phyloP scores from a whole-genome alignment of 2,113 vertebrate genomes.

The Meriones unguiculatus region DNA sequence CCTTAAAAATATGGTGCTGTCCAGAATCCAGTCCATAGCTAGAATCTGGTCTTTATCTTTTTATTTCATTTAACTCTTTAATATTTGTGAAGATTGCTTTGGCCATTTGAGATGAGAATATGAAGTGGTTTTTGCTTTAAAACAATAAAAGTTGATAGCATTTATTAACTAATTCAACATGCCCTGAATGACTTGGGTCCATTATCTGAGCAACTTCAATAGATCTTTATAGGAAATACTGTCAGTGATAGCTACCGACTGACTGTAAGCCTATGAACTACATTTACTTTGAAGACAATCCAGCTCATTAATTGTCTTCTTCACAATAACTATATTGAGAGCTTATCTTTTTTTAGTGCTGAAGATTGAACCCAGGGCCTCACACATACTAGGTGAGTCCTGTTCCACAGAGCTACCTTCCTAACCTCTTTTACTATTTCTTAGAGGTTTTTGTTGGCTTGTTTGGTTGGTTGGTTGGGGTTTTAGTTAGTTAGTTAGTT shows the following conservation, averaged over 20 bases:
- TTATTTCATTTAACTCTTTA: constrained; percentile 23
- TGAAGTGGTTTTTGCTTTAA: neutral
- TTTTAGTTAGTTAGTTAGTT: too few relatives aligned
- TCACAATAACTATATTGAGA: neutral
- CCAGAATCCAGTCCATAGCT: neutral
- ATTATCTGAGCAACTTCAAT: neutral
- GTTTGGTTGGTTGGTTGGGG: neutral
- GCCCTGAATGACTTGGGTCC: neutral
- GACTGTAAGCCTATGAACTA: neutral
- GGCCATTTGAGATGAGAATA: neutral
- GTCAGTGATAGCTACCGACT: neutral
- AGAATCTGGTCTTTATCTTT: neutral
- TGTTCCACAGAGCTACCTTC: too few relatives aligned
- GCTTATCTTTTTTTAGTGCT: neutral
- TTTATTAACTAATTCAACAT: neutral
- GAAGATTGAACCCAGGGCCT: neutral
- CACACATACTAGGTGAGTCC: neutral
- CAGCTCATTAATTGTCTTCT: neutral
- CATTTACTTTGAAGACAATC: neutral
- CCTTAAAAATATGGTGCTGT: neutral
- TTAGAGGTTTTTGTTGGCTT: neutral
- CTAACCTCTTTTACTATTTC: neutral
- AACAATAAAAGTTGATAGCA: neutral
- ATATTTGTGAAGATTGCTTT: neutral
- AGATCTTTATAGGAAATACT: neutral